Percentiles rank a stretch among this genome's conserved stretches.
These are phyloP conservation scores for Heliocidaris tuberculata DNA, from an alignment of 35 echinoderm and acorn worm species.

Conservation along the genomic window DNA sequence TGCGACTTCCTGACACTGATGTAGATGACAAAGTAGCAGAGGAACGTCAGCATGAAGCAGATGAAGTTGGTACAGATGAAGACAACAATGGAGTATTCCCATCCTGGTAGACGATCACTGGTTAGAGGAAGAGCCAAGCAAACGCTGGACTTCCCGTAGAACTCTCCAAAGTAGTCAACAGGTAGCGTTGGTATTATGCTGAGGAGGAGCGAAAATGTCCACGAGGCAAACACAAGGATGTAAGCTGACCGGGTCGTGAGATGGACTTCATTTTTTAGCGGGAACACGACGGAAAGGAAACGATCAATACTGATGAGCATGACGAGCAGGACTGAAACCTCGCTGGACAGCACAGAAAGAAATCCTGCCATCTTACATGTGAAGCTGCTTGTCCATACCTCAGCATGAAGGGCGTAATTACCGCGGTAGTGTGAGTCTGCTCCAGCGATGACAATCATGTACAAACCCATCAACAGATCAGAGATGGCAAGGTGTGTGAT, in stretches of 20 bases:
- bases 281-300: slow-evolving; percentile 39
- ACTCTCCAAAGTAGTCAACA: slow-evolving; percentile 10
- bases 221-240: neutral
- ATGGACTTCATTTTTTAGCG: slow-evolving; percentile 26
- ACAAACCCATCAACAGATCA: slow-evolving; percentile 36
- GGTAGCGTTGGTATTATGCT: slow-evolving; percentile 30
- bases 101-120: slow-evolving; percentile 13
- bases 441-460: slow-evolving; percentile 11
- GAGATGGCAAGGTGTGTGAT: slow-evolving; percentile 19
- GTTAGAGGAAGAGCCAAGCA: slow-evolving; percentile 35
- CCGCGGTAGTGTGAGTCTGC: neutral
- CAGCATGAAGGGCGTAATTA: neutral
- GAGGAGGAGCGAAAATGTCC: slow-evolving; percentile 10
- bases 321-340: slow-evolving; percentile 23
- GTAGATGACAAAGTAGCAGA: slow-evolving; percentile 38
- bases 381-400: slow-evolving; percentile 18
- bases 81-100: slow-evolving; percentile 39
- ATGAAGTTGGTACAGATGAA: slow-evolving; percentile 37
- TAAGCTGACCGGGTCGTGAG: neutral
- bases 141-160: slow-evolving; percentile 45
- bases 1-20: slow-evolving; percentile 40
- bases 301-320: slow-evolving; percentile 43
- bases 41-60: slow-evolving; percentile 28
- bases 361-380: slow-evolving; percentile 30
- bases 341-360: slow-evolving; percentile 11